A percentile compares a stretch with the other conserved stretches of the same genome.
Evolutionary conservation across 2,797 vertebrate species (phyloP).

Genomic region (Pempheris klunzingeri): DNA sequence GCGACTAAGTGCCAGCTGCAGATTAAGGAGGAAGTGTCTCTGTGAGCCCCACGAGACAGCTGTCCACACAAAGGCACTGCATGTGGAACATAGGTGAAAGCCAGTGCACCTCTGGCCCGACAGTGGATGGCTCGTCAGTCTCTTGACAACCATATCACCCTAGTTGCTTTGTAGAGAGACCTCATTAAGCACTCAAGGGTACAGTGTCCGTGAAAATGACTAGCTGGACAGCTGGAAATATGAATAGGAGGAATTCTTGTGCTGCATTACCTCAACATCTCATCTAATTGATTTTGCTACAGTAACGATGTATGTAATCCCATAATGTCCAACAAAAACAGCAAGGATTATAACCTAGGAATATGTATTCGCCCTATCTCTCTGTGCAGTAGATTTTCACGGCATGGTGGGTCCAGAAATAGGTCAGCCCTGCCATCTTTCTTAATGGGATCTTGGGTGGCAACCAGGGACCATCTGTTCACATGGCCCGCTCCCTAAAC

Average conservation of each 20-base stretch:
- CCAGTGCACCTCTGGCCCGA: conserved; percentile 55
- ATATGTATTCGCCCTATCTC: conserved; percentile 58
- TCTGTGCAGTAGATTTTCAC: conserved; percentile 61
- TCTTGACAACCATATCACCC: conserved; percentile 62
- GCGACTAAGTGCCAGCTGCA: conserved; percentile 50
- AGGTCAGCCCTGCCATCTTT: conserved; percentile 83
- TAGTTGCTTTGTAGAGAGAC: conserved; percentile 60
- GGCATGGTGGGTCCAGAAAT: conserved; percentile 74
- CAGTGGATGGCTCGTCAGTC: conserved; percentile 53
- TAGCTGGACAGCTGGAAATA: conserved; percentile 52
- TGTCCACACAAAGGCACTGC: conserved; percentile 52
- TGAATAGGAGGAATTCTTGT: conserved; percentile 34
- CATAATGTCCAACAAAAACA: conserved; percentile 70
- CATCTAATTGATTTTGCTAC: conserved; percentile 55
- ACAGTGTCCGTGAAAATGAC: conserved; percentile 48
- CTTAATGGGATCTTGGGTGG: conserved; percentile 84
- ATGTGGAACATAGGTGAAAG: conserved; percentile 57
- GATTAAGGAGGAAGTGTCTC: conserved; percentile 49
- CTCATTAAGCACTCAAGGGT: conserved; percentile 77
- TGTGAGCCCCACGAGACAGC: conserved; percentile 53
- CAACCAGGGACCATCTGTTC: conserved; percentile 83
- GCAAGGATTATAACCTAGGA: conserved; percentile 66
- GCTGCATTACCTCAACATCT: conserved; percentile 19
- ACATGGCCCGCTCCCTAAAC: conserved; percentile 70
- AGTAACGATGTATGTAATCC: conserved; percentile 58